These are phyloP conservation scores for Pantherophis alleghaniensis DNA, from an alignment of 2,797 vertebrate species.

Conservation along the genomic window DNA sequence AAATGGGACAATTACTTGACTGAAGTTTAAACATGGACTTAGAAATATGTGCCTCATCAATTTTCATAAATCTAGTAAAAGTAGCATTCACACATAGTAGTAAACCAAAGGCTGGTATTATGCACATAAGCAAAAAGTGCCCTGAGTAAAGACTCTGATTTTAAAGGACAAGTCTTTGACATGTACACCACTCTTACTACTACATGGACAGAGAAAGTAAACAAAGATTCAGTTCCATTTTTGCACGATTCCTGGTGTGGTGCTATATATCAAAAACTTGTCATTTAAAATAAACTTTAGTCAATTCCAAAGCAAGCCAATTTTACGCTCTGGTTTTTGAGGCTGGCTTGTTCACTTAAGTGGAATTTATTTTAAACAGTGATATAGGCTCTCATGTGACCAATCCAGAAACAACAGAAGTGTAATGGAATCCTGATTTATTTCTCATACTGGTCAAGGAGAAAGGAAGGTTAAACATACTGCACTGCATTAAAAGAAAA, in stretches of 20 bases:
- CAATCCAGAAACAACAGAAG: not conserved
- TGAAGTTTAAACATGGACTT: not conserved
- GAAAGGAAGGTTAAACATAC: not conserved
- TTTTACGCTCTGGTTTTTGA: not conserved
- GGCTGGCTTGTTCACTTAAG: not conserved
- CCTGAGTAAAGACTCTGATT: not conserved
- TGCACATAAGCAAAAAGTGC: not conserved
- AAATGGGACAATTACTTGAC: not conserved
- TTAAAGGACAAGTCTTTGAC: not conserved
- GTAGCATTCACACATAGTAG: not conserved
- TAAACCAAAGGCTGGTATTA: not conserved
- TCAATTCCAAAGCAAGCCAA: not conserved
- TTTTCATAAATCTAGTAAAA: not conserved
- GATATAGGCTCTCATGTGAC: not conserved
- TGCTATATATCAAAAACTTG: not conserved
- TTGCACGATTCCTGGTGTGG: not conserved
- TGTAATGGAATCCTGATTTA: not conserved
- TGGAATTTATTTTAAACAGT: not conserved
- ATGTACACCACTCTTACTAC: not conserved
- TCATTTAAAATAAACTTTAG: not conserved
- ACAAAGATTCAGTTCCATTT: not conserved
- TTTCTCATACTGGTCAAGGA: not conserved
- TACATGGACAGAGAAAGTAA: not conserved
- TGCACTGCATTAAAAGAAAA: not conserved
- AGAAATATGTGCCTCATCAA: not conserved